Conservation (phyloP, 2,797 vertebrate genomes). For the Sebastes trivittatus region DNA sequence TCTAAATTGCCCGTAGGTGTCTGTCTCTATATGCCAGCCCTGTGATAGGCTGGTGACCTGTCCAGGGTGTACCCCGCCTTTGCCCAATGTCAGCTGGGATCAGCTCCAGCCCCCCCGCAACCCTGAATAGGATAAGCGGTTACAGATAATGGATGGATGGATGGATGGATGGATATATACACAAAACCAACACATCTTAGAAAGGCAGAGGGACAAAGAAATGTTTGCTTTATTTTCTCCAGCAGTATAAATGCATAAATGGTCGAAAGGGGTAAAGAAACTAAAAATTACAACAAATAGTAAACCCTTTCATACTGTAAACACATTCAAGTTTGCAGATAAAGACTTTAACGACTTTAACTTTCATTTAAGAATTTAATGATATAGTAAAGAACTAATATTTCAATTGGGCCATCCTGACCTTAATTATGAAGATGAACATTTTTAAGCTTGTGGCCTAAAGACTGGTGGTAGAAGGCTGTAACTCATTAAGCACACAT, state of each 20-base stretch:
- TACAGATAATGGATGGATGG: too few relatives aligned
- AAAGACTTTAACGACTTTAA: not conserved
- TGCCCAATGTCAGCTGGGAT: too few relatives aligned
- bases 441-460: too few relatives aligned
- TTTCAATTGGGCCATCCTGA: not conserved
- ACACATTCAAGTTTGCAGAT: conserved; percentile 13
- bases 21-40: too few relatives aligned
- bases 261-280: not conserved
- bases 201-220: not conserved
- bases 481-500: not conserved
- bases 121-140: too few relatives aligned
- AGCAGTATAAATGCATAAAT: conserved; percentile 27
- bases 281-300: not conserved
- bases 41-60: too few relatives aligned
- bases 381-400: not conserved
- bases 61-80: too few relatives aligned
- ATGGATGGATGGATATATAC: too few relatives aligned
- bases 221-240: conserved; percentile 44
- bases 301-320: not conserved
- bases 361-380: not conserved
- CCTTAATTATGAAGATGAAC: not conserved
- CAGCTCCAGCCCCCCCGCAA: too few relatives aligned
- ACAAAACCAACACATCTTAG: not conserved
- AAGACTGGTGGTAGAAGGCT: not conserved
- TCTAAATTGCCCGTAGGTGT: too few relatives aligned